Conservation (phyloP, 2,113 vertebrate genomes). For the Lycaon pictus region DNA sequence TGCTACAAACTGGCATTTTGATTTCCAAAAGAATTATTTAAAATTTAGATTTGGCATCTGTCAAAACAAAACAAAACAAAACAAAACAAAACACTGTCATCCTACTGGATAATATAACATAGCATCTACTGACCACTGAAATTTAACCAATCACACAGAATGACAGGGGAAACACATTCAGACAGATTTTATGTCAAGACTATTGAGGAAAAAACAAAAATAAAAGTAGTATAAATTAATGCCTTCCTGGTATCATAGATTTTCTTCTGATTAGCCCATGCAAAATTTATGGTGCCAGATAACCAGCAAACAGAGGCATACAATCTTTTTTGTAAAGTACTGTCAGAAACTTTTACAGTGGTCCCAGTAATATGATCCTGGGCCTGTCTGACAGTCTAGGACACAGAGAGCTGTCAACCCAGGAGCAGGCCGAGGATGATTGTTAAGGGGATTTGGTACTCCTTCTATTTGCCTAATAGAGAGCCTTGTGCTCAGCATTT, state of each 20-base stretch:
- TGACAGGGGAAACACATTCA: constrained; percentile 85
- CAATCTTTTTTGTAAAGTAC: constrained; percentile 85
- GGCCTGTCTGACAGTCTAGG: constrained; percentile 94
- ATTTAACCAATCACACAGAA: constrained; percentile 89
- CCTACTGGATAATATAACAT: constrained; percentile 86
- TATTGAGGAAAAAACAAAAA: constrained; percentile 75
- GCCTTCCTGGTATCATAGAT: constrained; percentile 86
- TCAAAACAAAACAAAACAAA: constrained; percentile 87
- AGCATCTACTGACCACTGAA: constrained; percentile 88
- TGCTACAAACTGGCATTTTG: constrained; percentile 92
- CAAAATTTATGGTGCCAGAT: constrained; percentile 87
- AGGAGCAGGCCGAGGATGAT: constrained; percentile 89
- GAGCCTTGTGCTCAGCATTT: constrained; percentile 97
- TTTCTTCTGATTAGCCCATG: constrained; percentile 91
- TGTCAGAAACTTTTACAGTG: constrained; percentile 89
- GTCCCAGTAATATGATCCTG: constrained; percentile 91
- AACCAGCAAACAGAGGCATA: constrained; percentile 90
- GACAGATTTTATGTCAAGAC: constrained; percentile 86
- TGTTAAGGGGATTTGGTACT: constrained; percentile 92
- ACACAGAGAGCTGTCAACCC: constrained; percentile 96
- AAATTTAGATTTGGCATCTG: constrained; percentile 93
- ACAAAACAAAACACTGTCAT: constrained; percentile 38
- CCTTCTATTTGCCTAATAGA: constrained; percentile 98
- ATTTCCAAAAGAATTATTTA: constrained; percentile 90
- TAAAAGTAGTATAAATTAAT: constrained; percentile 88